Percentiles rank a stretch among this genome's conserved stretches.
phyloP scores from a whole-genome alignment of 2,113 vertebrate genomes.

The Paramisgurnus dabryanus region DNA sequence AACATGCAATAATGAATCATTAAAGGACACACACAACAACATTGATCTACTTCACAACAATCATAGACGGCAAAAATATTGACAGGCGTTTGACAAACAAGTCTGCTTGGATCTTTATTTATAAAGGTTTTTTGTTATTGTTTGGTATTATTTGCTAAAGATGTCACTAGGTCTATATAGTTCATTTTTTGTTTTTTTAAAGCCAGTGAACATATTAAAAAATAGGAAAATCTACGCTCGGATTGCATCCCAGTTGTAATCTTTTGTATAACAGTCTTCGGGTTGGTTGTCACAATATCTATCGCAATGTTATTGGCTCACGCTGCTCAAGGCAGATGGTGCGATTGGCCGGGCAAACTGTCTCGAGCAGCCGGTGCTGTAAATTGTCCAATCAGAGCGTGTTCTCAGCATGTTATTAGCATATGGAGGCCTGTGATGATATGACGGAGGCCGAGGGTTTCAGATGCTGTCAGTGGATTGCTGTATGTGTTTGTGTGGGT shows the following conservation, averaged over 20 bases:
- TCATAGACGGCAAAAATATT: neutral
- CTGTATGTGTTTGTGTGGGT: constrained; percentile 17
- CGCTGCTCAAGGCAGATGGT: constrained; percentile 19
- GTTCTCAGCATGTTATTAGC: constrained; percentile 38
- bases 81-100: neutral
- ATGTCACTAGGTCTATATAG: too few relatives aligned
- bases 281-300: neutral
- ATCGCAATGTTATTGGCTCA: constrained; percentile 28
- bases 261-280: constrained; percentile 6
- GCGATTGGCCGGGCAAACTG: constrained; percentile 23
- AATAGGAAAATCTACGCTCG: too few relatives aligned
- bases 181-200: too few relatives aligned
- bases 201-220: too few relatives aligned
- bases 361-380: constrained; percentile 4
- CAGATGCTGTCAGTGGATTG: neutral
- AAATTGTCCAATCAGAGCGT: constrained; percentile 33
- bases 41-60: neutral
- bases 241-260: too few relatives aligned
- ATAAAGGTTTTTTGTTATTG: too few relatives aligned
- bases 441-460: neutral
- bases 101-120: too few relatives aligned
- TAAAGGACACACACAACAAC: constrained; percentile 28
- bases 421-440: constrained; percentile 40
- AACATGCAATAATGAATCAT: constrained; percentile 28
- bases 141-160: too few relatives aligned